A percentile compares a stretch with the other conserved stretches of the same genome.
Evolutionary conservation across 2,888 invertebrate genomes (phyloP).

Genomic region (Agriopis marginaria): DNA sequence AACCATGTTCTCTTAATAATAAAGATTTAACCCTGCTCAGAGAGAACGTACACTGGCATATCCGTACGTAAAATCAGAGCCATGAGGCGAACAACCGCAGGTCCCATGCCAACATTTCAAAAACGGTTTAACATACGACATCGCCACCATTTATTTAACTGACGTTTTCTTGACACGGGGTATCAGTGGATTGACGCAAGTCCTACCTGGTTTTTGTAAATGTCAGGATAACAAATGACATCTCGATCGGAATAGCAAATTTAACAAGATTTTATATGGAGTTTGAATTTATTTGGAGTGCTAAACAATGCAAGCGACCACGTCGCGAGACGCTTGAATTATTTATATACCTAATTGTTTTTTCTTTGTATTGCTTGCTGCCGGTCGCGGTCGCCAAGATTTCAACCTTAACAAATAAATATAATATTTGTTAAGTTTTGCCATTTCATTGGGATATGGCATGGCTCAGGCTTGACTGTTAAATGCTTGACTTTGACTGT

Average conservation of each 20-base stretch:
- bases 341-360: no score
- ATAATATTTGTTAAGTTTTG: no score
- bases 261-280: neutral
- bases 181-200: constrained; percentile 11
- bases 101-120: constrained; percentile 41
- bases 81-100: constrained; percentile 35
- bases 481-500: no score
- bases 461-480: no score
- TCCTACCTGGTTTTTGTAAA: constrained; percentile 34
- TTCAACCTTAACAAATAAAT: no score
- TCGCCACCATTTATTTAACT: constrained; percentile 43
- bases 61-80: constrained; percentile 40
- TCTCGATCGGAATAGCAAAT: neutral
- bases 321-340: no score
- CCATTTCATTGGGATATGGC: no score
- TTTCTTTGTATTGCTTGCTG: no score
- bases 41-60: constrained; percentile 20
- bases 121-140: constrained; percentile 41
- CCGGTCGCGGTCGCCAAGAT: no score
- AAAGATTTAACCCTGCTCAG: constrained; percentile 1
- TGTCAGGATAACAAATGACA: constrained; percentile 13
- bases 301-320: no score
- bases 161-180: constrained; percentile 41
- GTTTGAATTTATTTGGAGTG: no score
- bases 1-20: neutral